Evolutionary conservation across 2,888 invertebrate species (phyloP).

Genomic region (Pegoplata infirma): DNA sequence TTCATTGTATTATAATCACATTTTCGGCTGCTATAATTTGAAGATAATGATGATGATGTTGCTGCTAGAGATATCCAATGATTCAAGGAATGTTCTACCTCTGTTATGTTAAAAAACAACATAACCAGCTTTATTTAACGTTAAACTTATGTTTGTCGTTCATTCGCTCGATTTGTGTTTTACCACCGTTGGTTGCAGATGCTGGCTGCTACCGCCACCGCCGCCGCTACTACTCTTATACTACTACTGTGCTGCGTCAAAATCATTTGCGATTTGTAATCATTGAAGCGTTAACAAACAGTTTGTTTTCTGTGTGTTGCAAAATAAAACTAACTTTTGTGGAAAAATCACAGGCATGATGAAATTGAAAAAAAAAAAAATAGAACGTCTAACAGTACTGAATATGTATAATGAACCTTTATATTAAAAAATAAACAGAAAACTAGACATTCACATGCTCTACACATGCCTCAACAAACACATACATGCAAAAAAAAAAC

Average conservation of each 20-base stretch:
- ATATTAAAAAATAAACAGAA: conserved; percentile 46
- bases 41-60: conserved; percentile 5
- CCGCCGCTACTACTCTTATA: conserved; percentile 12
- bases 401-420: conserved; percentile 55
- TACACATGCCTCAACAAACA: not conserved
- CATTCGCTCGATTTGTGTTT: conserved; percentile 11
- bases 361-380: conserved; percentile 6
- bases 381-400: conserved; percentile 40
- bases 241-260: conserved; percentile 42
- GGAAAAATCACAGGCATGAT: conserved; percentile 28
- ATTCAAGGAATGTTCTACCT: conserved; percentile 21
- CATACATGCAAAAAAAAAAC: not conserved
- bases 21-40: conserved; percentile 19
- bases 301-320: conserved; percentile 60
- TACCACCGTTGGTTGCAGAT: conserved; percentile 4
- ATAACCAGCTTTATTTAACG: conserved; percentile 9
- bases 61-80: conserved; percentile 1
- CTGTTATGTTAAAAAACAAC: conserved; percentile 30
- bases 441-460: conserved; percentile 32
- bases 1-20: conserved; percentile 32
- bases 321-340: conserved; percentile 61
- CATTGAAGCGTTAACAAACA: conserved; percentile 61
- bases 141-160: not conserved
- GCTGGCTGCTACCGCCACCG: conserved; percentile 10
- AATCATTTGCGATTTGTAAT: conserved; percentile 62